Percentiles rank a stretch among this genome's conserved stretches.
These are phyloP conservation scores for Toxonevra muliebris DNA, from an alignment of 2,888 invertebrate genomes.

Conservation along the genomic window DNA sequence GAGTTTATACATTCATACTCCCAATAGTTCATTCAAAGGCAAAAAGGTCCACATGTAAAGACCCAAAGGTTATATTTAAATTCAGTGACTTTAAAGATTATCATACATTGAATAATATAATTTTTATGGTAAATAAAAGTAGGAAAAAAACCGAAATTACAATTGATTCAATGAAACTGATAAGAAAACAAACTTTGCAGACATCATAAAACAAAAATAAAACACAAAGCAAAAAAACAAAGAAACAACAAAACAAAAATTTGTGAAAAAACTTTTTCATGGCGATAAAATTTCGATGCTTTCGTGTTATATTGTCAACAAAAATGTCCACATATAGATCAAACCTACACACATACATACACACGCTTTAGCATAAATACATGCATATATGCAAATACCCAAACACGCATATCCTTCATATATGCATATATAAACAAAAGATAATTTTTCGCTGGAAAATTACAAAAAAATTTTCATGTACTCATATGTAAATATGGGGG, in stretches of 20 bases:
- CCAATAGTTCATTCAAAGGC: too few species aligned
- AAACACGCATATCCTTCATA: not conserved
- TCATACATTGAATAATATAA: too few species aligned
- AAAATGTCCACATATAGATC: slow-evolving; percentile 5
- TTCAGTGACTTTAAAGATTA: too few species aligned
- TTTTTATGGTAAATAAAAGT: too few species aligned
- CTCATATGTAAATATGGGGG: not conserved
- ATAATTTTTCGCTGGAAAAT: slow-evolving; percentile 1
- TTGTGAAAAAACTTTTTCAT: slow-evolving; percentile 6
- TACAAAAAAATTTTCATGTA: not conserved
- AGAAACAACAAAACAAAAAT: not conserved
- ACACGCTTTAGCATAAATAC: slow-evolving; percentile 10
- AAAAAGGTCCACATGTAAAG: too few species aligned
- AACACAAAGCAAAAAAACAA: not conserved
- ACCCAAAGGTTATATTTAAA: too few species aligned
- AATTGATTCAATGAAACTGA: slow-evolving; percentile 2
- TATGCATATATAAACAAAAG: not conserved
- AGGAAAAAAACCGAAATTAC: not conserved
- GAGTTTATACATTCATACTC: too few species aligned
- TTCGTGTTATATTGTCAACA: slow-evolving; percentile 8
- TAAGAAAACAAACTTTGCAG: slow-evolving; percentile 18
- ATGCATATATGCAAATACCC: not conserved
- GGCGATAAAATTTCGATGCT: slow-evolving; percentile 9
- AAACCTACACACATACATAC: slow-evolving; percentile 7
- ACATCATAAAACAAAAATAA: slow-evolving; percentile 11